A percentile compares a stretch with the other conserved stretches of the same genome.
Evolutionary conservation across 2,888 invertebrate species (phyloP).

Genomic region (Calliopum simillimum): DNA sequence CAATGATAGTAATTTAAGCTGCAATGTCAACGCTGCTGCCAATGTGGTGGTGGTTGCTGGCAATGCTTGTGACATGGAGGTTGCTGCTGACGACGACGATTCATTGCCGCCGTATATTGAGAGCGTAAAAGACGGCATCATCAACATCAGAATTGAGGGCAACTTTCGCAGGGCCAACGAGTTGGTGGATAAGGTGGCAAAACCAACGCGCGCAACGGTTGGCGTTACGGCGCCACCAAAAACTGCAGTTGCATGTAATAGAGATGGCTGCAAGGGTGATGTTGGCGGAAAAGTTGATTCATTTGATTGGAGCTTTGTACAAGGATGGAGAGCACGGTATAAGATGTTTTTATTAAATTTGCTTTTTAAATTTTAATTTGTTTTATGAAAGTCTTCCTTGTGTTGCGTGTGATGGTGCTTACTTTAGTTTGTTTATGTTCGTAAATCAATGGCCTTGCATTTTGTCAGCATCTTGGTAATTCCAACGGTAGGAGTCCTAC

Average conservation of each 20-base stretch:
- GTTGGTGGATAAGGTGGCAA: slow-evolving; percentile 70
- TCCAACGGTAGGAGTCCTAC: too few relatives aligned
- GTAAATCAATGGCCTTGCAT: too few relatives aligned
- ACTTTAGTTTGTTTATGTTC: too few relatives aligned
- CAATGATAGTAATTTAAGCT: slow-evolving; percentile 7
- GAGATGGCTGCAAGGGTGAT: slow-evolving; percentile 29
- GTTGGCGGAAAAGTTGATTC: slow-evolving; percentile 61
- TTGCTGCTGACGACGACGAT: slow-evolving; percentile 51
- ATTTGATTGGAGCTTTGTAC: slow-evolving; percentile 81
- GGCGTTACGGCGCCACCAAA: slow-evolving; percentile 33
- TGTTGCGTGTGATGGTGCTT: too few relatives aligned
- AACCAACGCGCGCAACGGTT: slow-evolving; percentile 59
- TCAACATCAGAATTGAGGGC: slow-evolving; percentile 74
- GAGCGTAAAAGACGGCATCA: slow-evolving; percentile 69
- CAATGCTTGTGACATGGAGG: slow-evolving; percentile 35
- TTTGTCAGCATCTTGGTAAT: too few relatives aligned
- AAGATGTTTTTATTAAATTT: neutral
- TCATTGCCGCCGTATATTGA: slow-evolving; percentile 67
- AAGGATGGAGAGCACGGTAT: slow-evolving; percentile 79
- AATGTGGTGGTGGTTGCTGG: too few relatives aligned
- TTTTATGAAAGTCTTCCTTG: neutral
- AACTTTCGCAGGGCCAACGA: slow-evolving; percentile 73
- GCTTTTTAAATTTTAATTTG: neutral
- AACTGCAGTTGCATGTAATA: neutral
- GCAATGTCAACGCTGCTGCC: slow-evolving; percentile 17